Base-by-base conservation (phyloP, 1,140 invertebrate genomes). In the Brachionus angularis region DNA sequence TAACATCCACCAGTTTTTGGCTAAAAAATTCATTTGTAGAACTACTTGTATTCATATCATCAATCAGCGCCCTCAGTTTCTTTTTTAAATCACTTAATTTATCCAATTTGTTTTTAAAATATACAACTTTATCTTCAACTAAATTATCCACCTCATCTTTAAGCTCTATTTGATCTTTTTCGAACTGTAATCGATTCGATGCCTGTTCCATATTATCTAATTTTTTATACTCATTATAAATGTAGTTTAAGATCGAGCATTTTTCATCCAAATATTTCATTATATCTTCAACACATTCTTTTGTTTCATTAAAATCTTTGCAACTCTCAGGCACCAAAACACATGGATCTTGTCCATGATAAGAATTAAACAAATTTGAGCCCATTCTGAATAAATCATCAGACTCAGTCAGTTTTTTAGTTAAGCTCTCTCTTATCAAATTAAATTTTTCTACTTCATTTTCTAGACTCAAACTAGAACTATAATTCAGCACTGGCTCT, bases 191-290 rank as follows among this genome's bases (percentile, higher is more conserved):
- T 16, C 10, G 5, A 23, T 14, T 39, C 4, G 39, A 58, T 4
- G 36, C 33, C 1, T 18, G 7, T 33, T 33, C 0, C 8, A 58
- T 23, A 23, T 23, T 34, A 14, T 42, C 53, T 12, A 58, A 42
- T 10, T 58, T 58, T 58, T 42, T 36, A 14, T 23, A 39, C 34
- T 58, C 53, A 12, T 58, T 58, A 39, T 39, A 23, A 7, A 18
- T 18, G 25, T 23, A 58, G 7, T 23, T 33, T 23, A 58, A 36
- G 10, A 58, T 36, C 3, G 5, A 36, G 16, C 53, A 58, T 58
- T 58, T 58, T 39, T 58, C 53, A n/a, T 58, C 53, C 53, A 58
- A 58, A 58, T 39, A 58, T 42, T 58, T 58, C 10, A 31, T 39
- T 1, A 58, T 34, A 36, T 58, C 53, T 12, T 25, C 14, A 3